phyloP scores from a whole-genome alignment of 1,140 invertebrate species.

The Drosophila aff. region DNA sequence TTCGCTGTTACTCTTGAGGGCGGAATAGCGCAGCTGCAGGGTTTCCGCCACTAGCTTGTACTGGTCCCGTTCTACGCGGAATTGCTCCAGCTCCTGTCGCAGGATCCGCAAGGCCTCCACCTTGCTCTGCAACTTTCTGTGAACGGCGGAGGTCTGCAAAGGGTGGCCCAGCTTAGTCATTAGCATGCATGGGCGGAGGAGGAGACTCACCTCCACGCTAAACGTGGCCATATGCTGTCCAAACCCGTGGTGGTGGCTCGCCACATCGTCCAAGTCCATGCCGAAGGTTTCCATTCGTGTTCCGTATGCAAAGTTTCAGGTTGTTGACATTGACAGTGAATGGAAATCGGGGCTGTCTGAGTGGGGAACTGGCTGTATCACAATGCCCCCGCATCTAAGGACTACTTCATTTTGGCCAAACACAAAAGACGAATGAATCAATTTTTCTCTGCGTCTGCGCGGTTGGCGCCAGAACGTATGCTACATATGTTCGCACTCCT shows the following conservation, averaged over 20 bases:
- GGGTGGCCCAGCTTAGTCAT: neutral
- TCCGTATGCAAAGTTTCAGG: conserved; percentile 27
- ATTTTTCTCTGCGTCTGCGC: conserved; percentile 45
- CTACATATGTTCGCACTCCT: conserved; percentile 29
- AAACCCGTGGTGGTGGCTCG: conserved; percentile 28
- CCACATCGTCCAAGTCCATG: conserved; percentile 60
- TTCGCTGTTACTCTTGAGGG: conserved; percentile 85
- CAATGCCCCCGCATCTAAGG: conserved; percentile 19
- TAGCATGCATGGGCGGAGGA: neutral
- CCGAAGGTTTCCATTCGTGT: conserved; percentile 58
- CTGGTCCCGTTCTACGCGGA: conserved; percentile 91
- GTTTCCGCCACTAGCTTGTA: conserved; percentile 94
- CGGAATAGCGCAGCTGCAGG: conserved; percentile 88
- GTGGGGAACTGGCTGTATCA: conserved; percentile 14
- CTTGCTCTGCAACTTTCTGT: conserved; percentile 92
- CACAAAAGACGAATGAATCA: conserved; percentile 39
- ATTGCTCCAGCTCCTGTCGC: conserved; percentile 91
- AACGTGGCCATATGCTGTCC: conserved; percentile 73
- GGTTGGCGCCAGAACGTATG: conserved; percentile 15
- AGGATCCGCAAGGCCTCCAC: conserved; percentile 91
- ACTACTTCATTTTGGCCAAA: conserved; percentile 17
- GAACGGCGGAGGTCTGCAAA: conserved; percentile 86
- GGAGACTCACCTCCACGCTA: conserved; percentile 67
- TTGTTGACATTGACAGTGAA: conserved; percentile 67
- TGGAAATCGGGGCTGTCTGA: conserved; percentile 8